Evolutionary conservation across 1,140 invertebrate species (phyloP).

Genomic region (Brachionus paranguensis): DNA sequence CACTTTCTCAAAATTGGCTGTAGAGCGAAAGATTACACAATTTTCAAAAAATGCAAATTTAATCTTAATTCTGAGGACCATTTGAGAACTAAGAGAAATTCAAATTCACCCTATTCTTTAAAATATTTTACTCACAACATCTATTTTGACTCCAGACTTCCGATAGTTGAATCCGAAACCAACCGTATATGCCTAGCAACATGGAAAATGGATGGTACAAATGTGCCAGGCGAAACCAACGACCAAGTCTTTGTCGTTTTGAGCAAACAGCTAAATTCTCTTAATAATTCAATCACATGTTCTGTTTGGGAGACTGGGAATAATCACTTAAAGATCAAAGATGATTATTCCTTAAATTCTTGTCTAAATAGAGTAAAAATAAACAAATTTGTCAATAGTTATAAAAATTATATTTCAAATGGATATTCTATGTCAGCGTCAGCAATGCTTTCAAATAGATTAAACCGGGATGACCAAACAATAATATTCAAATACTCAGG

Average conservation of each 20-base stretch:
- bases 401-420: constrained; percentile 10
- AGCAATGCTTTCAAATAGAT: not conserved
- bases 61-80: not conserved
- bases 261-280: not conserved
- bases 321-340: not conserved
- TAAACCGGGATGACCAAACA: not conserved
- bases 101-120: not conserved
- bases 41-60: constrained; percentile 11
- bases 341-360: not conserved
- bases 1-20: constrained; percentile 26
- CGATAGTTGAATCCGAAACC: constrained; percentile 10
- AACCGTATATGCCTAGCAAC: not conserved
- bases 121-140: not conserved
- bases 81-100: not conserved
- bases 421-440: constrained; percentile 13
- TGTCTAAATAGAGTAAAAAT: not conserved
- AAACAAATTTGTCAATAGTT: not conserved
- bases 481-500: not conserved
- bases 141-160: not conserved
- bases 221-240: not conserved
- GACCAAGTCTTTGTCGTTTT: not conserved
- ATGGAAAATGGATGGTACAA: not conserved
- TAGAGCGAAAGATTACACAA: not conserved
- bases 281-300: not conserved
- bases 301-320: not conserved